phyloP scores from a whole-genome alignment of 2,888 invertebrate genomes.

The Neoaliturus tenellus region DNA sequence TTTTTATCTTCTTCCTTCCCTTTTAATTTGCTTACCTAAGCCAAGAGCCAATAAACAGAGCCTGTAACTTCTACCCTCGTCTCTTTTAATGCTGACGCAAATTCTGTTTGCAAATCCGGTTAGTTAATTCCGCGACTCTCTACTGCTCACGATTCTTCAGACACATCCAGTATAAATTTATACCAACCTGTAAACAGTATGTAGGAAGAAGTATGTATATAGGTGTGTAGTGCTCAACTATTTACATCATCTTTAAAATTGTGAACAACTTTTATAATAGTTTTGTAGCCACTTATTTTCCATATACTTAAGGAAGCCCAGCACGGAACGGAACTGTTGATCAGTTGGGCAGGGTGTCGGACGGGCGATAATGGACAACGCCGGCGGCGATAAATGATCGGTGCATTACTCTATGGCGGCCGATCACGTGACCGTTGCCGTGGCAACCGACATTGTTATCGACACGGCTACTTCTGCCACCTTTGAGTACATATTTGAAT shows the following conservation, averaged over 20 bases:
- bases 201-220: too few relatives aligned
- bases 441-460: slow-evolving; percentile 42
- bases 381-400: not conserved
- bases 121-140: not conserved
- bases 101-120: not conserved
- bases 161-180: too few relatives aligned
- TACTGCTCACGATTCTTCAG: too few relatives aligned
- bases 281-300: too few relatives aligned
- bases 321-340: too few relatives aligned
- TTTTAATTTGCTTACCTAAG: not conserved
- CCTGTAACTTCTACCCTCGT: not conserved
- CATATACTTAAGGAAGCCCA: too few relatives aligned
- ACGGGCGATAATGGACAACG: not conserved
- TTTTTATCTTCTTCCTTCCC: too few relatives aligned
- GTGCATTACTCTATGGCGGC: not conserved
- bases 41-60: slow-evolving; percentile 7
- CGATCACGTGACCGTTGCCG: slow-evolving; percentile 31
- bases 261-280: too few relatives aligned
- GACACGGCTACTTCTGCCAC: slow-evolving; percentile 14
- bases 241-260: too few relatives aligned
- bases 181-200: too few relatives aligned
- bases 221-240: too few relatives aligned
- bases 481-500: not conserved
- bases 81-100: not conserved
- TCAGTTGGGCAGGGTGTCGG: not conserved